Evolutionary conservation across 2,888 invertebrate species (phyloP).

Genomic region (Euproctis similis): DNA sequence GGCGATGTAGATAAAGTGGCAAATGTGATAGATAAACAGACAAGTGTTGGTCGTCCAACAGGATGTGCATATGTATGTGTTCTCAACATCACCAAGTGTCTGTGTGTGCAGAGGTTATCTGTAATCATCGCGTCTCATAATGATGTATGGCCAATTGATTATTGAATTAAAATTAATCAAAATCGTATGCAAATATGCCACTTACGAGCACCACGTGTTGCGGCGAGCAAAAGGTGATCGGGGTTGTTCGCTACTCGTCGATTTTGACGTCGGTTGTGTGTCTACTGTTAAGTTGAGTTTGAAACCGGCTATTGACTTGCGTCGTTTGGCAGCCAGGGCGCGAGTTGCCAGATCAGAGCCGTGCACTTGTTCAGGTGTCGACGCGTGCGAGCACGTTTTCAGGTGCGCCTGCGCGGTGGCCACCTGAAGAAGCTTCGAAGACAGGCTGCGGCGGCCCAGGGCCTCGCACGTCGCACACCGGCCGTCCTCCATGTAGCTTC

Average conservation of each 20-base stretch:
- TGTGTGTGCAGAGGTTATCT: constrained; percentile 1
- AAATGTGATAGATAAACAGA: constrained; percentile 28
- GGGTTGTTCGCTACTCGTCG: constrained; percentile 38
- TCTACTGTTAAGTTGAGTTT: constrained; percentile 57
- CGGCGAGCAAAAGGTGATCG: constrained; percentile 56
- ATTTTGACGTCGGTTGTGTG: constrained; percentile 42
- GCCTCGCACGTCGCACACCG: constrained; percentile 69
- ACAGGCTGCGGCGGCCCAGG: constrained; percentile 59
- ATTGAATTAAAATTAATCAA: constrained; percentile 16
- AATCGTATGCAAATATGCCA: constrained; percentile 20
- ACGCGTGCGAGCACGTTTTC: constrained; percentile 54
- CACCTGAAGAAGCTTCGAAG: constrained; percentile 65
- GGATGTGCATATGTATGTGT: neutral
- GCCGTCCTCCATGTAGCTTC: constrained; percentile 64
- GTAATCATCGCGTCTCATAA: too few species aligned
- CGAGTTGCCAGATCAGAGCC: constrained; percentile 58
- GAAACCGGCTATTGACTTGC: constrained; percentile 64
- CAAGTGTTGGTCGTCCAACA: constrained; percentile 8
- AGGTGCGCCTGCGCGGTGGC: constrained; percentile 71
- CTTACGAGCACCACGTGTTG: constrained; percentile 75
- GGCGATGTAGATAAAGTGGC: constrained; percentile 28
- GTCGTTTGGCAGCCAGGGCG: constrained; percentile 64
- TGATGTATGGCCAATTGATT: too few species aligned
- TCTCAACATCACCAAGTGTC: too few species aligned
- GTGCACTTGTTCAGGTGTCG: constrained; percentile 46